Evolutionary conservation across 2,797 vertebrate species (phyloP).

Genomic region (Schizopygopsis malacanthus): DNA sequence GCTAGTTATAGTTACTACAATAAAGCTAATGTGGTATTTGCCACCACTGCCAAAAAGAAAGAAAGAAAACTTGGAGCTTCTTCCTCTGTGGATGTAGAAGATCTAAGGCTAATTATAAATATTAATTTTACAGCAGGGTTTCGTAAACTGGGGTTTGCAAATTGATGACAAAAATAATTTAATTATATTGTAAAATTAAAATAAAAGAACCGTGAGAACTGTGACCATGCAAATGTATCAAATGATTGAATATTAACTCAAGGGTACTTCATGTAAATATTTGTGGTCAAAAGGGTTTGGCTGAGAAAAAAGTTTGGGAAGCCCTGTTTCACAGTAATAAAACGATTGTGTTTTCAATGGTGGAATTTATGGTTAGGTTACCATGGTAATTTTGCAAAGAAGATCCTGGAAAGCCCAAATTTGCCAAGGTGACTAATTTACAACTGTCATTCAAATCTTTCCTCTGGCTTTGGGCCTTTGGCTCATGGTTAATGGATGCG

Average conservation of each 20-base stretch:
- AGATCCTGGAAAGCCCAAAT: not conserved
- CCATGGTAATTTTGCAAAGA: not conserved
- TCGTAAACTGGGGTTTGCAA: not conserved
- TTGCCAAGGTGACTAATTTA: not conserved
- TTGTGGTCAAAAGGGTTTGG: not conserved
- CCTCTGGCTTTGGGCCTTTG: constrained; percentile 1
- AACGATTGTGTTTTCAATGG: not conserved
- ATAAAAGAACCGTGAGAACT: not conserved
- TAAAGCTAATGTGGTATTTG: not conserved
- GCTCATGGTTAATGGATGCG: constrained; percentile 34
- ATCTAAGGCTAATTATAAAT: not conserved
- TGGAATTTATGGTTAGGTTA: too few species aligned
- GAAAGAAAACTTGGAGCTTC: not conserved
- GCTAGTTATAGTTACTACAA: not conserved
- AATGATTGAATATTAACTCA: not conserved
- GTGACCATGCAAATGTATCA: not conserved
- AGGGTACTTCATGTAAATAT: not conserved
- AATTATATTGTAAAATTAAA: too few species aligned
- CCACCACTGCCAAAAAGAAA: not conserved
- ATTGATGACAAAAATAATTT: too few species aligned
- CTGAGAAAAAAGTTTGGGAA: not conserved
- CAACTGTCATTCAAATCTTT: constrained; percentile 30
- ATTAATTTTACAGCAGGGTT: not conserved
- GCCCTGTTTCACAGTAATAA: not conserved
- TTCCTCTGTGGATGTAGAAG: not conserved